Evolutionary conservation across 2,113 vertebrate species (phyloP).

Genomic region (Tursiops truncatus): DNA sequence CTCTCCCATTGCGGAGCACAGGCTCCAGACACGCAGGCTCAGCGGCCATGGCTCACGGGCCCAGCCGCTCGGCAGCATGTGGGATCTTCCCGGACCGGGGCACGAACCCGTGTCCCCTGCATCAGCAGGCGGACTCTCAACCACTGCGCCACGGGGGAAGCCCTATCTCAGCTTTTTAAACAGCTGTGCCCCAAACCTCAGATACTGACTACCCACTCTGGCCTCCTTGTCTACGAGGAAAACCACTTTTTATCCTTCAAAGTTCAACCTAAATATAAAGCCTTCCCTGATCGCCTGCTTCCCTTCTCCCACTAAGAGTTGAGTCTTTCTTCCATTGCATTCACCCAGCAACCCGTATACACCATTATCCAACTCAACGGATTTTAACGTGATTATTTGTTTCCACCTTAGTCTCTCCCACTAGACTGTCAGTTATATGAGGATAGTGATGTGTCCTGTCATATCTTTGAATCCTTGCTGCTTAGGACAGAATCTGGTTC

Average conservation of each 20-base stretch:
- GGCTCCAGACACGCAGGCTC: too few relatives aligned
- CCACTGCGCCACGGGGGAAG: too few relatives aligned
- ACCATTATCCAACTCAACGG: slow-evolving; percentile 14
- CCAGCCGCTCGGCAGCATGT: too few relatives aligned
- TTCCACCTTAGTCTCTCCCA: not conserved
- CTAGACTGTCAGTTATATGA: not conserved
- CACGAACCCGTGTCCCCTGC: too few relatives aligned
- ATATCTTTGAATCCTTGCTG: not conserved
- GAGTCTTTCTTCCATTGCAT: not conserved
- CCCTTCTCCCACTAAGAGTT: not conserved
- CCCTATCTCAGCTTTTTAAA: not conserved
- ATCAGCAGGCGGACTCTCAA: too few relatives aligned
- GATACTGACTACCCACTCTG: not conserved
- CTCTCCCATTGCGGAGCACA: too few relatives aligned
- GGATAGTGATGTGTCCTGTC: not conserved
- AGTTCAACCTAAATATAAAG: slow-evolving; percentile 15
- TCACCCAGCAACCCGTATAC: not conserved
- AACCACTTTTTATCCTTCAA: not conserved
- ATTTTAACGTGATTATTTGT: not conserved
- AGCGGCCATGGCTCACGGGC: too few relatives aligned
- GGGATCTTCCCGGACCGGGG: too few relatives aligned
- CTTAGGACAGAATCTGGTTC: slow-evolving; percentile 26
- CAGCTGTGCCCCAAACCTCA: not conserved
- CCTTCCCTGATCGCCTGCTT: not conserved
- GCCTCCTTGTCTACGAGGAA: not conserved